Percentiles rank a stretch among this genome's conserved stretches.
phyloP scores from a whole-genome alignment of 2,888 invertebrate genomes.

The Rotaria magnacalcarata region DNA sequence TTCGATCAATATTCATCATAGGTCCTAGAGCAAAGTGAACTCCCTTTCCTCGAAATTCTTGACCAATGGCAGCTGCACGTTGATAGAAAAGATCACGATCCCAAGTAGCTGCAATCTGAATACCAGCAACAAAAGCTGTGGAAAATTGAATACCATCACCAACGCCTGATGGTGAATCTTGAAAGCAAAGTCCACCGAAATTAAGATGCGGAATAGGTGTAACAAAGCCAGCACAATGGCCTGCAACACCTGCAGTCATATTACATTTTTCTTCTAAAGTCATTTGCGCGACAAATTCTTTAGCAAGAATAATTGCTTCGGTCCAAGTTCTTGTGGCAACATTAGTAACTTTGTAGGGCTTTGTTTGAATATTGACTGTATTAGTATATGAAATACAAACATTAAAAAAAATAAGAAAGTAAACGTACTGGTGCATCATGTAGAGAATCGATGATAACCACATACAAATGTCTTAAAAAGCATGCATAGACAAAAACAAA shows the following conservation, averaged over 20 bases:
- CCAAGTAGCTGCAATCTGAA: background rate
- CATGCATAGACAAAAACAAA: too few relatives aligned
- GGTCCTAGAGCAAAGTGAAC: too few relatives aligned
- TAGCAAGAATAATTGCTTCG: background rate
- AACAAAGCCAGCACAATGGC: background rate
- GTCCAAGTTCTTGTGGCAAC: background rate
- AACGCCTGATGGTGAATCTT: constrained; percentile 7
- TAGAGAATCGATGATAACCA: too few relatives aligned
- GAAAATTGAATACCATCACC: constrained; percentile 14
- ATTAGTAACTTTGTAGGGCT: background rate
- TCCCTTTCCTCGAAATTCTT: background rate
- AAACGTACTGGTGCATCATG: too few relatives aligned
- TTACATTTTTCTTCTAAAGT: background rate
- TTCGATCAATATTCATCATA: too few relatives aligned
- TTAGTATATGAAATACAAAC: background rate
- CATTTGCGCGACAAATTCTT: background rate
- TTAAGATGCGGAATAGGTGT: background rate
- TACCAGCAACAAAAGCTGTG: background rate
- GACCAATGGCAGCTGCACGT: background rate
- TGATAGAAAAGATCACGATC: constrained; percentile 1
- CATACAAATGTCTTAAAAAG: too few relatives aligned
- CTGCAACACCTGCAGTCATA: background rate
- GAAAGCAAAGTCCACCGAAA: background rate
- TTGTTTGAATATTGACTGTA: background rate
- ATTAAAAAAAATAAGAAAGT: background rate